These are phyloP conservation scores for Pseudopodoces humilis DNA, from an alignment of 2,113 vertebrate genomes.

Conservation along the genomic window DNA sequence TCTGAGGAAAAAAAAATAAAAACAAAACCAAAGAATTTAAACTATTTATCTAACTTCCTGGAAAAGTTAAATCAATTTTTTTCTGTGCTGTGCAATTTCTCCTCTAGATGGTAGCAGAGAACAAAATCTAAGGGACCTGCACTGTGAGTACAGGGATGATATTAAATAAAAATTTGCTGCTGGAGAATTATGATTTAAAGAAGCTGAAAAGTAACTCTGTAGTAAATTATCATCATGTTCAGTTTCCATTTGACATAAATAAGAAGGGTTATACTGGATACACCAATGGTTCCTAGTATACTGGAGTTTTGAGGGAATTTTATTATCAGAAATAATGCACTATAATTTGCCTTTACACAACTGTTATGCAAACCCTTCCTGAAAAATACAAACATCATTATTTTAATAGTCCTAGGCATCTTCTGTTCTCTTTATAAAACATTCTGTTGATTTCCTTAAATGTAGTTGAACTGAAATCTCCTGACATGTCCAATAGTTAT, in stretches of 20 bases:
- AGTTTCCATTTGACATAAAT: neutral
- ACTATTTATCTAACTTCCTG: neutral
- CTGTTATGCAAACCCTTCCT: neutral
- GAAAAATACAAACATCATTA: neutral
- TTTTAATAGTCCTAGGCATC: neutral
- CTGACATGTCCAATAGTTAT: neutral
- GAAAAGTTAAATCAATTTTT: neutral
- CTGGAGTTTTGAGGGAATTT: neutral
- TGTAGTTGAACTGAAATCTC: neutral
- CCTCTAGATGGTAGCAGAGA: conserved; percentile 65
- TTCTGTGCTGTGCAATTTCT: neutral
- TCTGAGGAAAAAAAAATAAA: neutral
- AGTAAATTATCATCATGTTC: neutral
- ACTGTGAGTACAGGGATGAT: neutral
- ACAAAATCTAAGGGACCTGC: conserved; percentile 3
- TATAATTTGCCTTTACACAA: neutral
- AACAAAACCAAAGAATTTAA: neutral
- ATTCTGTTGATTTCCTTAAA: neutral
- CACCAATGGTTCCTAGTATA: neutral
- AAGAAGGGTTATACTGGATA: neutral
- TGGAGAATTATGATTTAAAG: neutral
- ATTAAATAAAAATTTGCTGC: neutral
- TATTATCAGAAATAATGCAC: neutral
- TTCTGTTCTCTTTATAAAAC: neutral
- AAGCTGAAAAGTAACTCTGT: neutral